These are phyloP conservation scores for Yponomeuta plumbellus DNA, from an alignment of 2,888 invertebrate species.

Conservation along the genomic window DNA sequence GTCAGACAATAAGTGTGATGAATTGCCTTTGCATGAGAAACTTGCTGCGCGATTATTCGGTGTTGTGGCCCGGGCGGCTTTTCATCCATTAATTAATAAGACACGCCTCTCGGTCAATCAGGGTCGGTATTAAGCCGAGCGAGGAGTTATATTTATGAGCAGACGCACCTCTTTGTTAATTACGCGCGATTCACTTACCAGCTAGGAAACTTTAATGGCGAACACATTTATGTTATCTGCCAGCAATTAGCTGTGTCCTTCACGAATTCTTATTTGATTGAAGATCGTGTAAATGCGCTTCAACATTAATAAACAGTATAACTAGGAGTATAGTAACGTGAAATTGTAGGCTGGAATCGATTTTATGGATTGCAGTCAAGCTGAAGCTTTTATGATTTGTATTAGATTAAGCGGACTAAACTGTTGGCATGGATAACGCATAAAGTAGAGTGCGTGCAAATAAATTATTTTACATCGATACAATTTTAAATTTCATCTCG, in stretches of 20 bases:
- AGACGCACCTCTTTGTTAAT: constrained; percentile 62
- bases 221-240: constrained; percentile 36
- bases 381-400: constrained; percentile 1
- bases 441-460: constrained; percentile 10
- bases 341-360: not conserved
- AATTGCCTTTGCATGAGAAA: constrained; percentile 69
- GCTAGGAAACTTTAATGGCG: constrained; percentile 53
- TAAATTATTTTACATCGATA: not conserved
- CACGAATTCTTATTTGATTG: not conserved
- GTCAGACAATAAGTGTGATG: constrained; percentile 70
- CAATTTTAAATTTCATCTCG: not conserved
- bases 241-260: constrained; percentile 24
- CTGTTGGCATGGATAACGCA: not conserved
- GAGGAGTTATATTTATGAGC: constrained; percentile 58
- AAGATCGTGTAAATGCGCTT: not conserved
- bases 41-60: constrained; percentile 52
- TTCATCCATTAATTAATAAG: constrained; percentile 70
- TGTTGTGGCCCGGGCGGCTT: constrained; percentile 52
- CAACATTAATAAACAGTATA: too few species aligned
- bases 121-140: constrained; percentile 53
- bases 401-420: constrained; percentile 4
- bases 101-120: constrained; percentile 67
- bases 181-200: constrained; percentile 59
- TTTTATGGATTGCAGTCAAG: not conserved
- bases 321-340: too few species aligned